These are phyloP conservation scores for Ditylenchus weischeri DNA, from an alignment of 2,888 invertebrate genomes.

Conservation along the genomic window DNA sequence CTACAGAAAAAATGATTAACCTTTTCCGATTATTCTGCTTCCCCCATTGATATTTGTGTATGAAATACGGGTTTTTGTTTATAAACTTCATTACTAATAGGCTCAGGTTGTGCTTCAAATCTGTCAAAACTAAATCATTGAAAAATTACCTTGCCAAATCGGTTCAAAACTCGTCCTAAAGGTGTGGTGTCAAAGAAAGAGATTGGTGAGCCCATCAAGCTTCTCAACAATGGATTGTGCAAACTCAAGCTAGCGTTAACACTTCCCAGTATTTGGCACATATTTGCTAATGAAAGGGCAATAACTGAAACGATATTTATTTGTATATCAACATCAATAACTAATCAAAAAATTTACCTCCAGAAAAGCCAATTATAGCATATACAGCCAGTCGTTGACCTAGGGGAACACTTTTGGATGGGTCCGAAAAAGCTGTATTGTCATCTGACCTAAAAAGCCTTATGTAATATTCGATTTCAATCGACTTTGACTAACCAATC, in stretches of 20 bases:
- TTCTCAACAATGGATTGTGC: constrained; percentile 36
- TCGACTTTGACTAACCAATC: constrained; percentile 32
- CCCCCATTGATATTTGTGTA: too few species aligned
- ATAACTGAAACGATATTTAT: constrained; percentile 30
- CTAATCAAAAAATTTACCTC: constrained; percentile 37
- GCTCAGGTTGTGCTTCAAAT: too few species aligned
- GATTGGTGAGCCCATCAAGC: constrained; percentile 34
- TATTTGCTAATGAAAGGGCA: constrained; percentile 33
- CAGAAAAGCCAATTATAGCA: constrained; percentile 59
- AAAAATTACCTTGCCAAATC: constrained; percentile 32
- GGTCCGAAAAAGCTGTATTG: constrained; percentile 3
- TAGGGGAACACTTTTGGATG: constrained; percentile 32
- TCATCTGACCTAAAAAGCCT: constrained; percentile 28
- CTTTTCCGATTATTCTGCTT: too few species aligned
- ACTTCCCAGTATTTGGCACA: constrained; percentile 42
- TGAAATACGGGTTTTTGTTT: too few species aligned
- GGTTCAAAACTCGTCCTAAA: constrained; percentile 38
- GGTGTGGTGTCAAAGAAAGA: constrained; percentile 40
- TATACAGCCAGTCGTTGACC: constrained; percentile 59
- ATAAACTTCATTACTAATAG: too few species aligned
- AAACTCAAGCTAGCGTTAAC: constrained; percentile 46
- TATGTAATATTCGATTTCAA: constrained; percentile 1
- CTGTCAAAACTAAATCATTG: too few species aligned
- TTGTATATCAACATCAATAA: neutral
- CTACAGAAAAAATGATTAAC: too few species aligned